phyloP scores from a whole-genome alignment of 2,888 invertebrate genomes.

The Chalcosyrphus nemorum region DNA sequence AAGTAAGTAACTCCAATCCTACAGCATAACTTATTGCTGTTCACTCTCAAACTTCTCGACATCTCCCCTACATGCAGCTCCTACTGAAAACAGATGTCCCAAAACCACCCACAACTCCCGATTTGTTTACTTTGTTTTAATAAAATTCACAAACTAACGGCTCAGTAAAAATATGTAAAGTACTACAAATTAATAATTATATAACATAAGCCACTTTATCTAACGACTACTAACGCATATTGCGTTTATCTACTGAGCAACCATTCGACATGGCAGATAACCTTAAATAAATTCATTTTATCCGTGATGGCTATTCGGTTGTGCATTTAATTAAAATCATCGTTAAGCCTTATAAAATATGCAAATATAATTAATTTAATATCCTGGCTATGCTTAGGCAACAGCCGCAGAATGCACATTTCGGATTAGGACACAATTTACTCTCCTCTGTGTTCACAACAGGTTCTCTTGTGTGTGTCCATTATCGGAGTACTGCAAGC shows the following conservation, averaged over 20 bases:
- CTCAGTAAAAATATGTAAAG: too few species aligned
- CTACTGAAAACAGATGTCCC: too few species aligned
- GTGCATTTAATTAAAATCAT: background rate
- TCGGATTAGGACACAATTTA: conserved; percentile 17
- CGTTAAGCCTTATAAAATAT: conserved; percentile 16
- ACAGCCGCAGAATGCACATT: conserved; percentile 9
- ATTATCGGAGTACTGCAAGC: background rate
- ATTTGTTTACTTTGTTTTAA: too few species aligned
- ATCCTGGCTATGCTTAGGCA: background rate
- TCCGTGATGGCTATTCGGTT: background rate
- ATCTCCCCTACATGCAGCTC: too few species aligned
- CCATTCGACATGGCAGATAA: background rate
- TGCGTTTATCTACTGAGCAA: background rate
- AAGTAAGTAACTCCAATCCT: too few species aligned
- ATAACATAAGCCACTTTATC: too few species aligned
- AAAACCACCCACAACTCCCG: too few species aligned
- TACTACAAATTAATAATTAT: too few species aligned
- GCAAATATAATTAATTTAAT: conserved; percentile 24
- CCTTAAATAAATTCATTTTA: background rate
- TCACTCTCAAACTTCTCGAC: too few species aligned
- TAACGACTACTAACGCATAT: too few species aligned
- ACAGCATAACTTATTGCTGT: too few species aligned
- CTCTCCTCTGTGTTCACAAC: background rate
- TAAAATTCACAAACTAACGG: too few species aligned
- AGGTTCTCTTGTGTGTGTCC: background rate